phyloP scores from a whole-genome alignment of 2,888 invertebrate species.

The Iphiclides podalirius region DNA sequence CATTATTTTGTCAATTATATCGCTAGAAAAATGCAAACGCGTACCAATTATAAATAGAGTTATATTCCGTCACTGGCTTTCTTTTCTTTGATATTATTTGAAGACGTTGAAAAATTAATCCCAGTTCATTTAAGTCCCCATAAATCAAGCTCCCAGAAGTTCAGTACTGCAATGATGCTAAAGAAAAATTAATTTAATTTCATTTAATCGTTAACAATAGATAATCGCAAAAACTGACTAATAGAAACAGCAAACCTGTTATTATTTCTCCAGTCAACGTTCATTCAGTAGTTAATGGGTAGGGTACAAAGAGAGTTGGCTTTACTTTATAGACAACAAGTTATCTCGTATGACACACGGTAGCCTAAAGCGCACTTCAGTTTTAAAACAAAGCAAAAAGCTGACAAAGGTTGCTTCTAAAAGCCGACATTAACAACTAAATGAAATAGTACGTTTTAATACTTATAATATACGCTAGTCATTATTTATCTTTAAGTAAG shows the following conservation, averaged over 20 bases:
- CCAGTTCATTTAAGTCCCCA: too few relatives aligned
- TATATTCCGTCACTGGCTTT: not conserved
- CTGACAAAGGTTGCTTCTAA: not conserved
- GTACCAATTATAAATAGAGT: not conserved
- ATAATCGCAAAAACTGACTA: too few relatives aligned
- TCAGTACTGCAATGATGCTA: not conserved
- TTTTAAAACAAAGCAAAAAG: conserved; percentile 3
- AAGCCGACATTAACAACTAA: not conserved
- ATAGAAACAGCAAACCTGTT: not conserved
- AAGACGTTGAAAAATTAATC: not conserved
- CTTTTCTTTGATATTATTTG: not conserved
- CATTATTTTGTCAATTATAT: too few relatives aligned
- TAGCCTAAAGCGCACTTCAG: not conserved
- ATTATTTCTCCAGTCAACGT: not conserved
- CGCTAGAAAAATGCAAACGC: too few relatives aligned
- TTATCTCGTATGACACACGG: conserved; percentile 5
- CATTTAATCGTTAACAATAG: not conserved
- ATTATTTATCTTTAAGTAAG: too few relatives aligned
- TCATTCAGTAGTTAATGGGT: conserved; percentile 1
- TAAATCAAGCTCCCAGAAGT: not conserved
- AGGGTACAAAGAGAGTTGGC: conserved; percentile 2
- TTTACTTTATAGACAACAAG: conserved; percentile 1
- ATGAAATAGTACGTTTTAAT: not conserved
- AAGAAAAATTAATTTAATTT: not conserved
- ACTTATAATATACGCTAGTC: too few relatives aligned